Evolutionary conservation across 2,797 vertebrate genomes (phyloP), one percentile per base, ranked within the genome.

Genomic region (Euphonia xanthogaster): DNA sequence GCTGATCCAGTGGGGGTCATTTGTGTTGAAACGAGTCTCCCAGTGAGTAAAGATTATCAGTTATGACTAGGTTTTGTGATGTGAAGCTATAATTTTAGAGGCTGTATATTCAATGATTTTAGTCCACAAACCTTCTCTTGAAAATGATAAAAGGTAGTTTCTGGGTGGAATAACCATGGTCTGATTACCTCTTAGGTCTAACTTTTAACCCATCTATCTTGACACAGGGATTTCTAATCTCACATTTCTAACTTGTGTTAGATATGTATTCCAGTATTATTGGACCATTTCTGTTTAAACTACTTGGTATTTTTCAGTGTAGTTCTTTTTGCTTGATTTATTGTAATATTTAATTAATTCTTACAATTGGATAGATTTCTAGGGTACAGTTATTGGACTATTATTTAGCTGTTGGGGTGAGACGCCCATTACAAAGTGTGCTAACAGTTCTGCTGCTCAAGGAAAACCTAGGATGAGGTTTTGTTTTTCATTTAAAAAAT

Each of bases 341-440:
- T 47, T 90, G 28, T 54, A 83, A 65, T 90, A 85, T 91, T 87
- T 94, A 76, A 93, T 91, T 65, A 87, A 74, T 18, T 77, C 57
- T 79, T 67, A 71, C 24, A 83, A 54, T 31, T 89, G 72, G 19
- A 35, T 92, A 31, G 25, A 45, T 95, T 92, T 93, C 67, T 76
- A 77, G 44, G 27, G 74, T 86, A 50, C 37, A 72, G 25, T 81
- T 92, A 84, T 31, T 77, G 39, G 25, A 50, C 35, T 83, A n/a
- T 83, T 80, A 72, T 73, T 72, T 84, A 76, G 18, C 76, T 80
- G 20, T 66, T 71, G 35, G 44, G 35, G 39, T 86, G 68, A 88
- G 66, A 90, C 93, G 21, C 39, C 70, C 66, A 24, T 93, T 95
- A 66, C 8, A 83, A 91, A 88, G 76, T 48, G n/a, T 53, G 45